phyloP scores from a whole-genome alignment of 2,113 vertebrate species.

The Entelurus aequoreus region DNA sequence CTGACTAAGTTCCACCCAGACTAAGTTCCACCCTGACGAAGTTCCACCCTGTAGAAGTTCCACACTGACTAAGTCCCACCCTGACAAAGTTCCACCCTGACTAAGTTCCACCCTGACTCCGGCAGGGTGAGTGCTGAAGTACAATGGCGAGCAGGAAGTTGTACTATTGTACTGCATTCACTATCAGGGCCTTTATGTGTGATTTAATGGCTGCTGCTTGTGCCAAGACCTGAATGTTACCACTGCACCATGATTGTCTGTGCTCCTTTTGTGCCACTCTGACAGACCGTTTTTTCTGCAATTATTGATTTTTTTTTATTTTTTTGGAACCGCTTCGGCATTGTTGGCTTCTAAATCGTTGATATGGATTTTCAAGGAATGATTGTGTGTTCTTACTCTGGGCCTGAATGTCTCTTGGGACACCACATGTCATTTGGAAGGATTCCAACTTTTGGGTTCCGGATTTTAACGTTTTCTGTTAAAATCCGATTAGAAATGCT shows the following conservation, averaged over 20 bases:
- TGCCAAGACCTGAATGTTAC: background rate
- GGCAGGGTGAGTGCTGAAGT: background rate
- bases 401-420: too few relatives aligned
- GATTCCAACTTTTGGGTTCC: too few relatives aligned
- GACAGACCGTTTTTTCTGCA: background rate
- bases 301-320: background rate
- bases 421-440: too few relatives aligned
- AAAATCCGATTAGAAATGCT: too few relatives aligned
- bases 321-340: background rate
- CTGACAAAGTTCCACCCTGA: too few relatives aligned
- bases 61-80: too few relatives aligned
- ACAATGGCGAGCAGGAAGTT: background rate
- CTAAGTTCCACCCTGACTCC: too few relatives aligned
- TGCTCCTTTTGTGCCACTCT: background rate
- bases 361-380: background rate
- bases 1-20: too few relatives aligned
- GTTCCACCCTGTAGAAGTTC: too few relatives aligned
- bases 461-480: too few relatives aligned
- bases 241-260: background rate
- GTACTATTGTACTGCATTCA: background rate
- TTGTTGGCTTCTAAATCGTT: background rate
- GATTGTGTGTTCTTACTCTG: too few relatives aligned
- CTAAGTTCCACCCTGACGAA: too few relatives aligned
- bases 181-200: background rate
- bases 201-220: background rate